Conservation (phyloP, 1,140 invertebrate genomes). For the Zaprionus ornatus region DNA sequence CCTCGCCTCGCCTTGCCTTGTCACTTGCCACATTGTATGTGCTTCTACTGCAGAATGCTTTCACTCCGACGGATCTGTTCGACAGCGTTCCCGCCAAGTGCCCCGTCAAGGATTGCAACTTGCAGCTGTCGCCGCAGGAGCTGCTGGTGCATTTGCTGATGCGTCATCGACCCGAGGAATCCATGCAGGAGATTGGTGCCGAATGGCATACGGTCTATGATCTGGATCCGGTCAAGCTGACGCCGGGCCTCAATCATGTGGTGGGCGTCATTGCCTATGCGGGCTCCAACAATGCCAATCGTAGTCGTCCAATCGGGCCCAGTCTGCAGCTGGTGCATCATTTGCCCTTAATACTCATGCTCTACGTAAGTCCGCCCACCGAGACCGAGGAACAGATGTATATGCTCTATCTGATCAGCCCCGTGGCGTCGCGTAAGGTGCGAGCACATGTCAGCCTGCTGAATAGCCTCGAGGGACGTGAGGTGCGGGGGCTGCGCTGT, state of each 20-base stretch:
- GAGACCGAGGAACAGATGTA: slow-evolving; percentile 31
- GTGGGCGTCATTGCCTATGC: slow-evolving; percentile 46
- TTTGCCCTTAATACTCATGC: slow-evolving; percentile 45
- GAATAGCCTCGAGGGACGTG: background rate
- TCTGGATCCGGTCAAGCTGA: slow-evolving; percentile 37
- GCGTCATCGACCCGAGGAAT: slow-evolving; percentile 47
- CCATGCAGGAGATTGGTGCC: slow-evolving; percentile 42
- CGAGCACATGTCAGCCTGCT: slow-evolving; percentile 40
- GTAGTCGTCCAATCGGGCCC: slow-evolving; percentile 40
- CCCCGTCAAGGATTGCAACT: slow-evolving; percentile 28
- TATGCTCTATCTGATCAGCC: slow-evolving; percentile 50
- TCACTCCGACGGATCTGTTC: slow-evolving; percentile 32
- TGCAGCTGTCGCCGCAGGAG: slow-evolving; percentile 31
- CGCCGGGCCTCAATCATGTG: slow-evolving; percentile 41
- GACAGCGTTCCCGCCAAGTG: slow-evolving; percentile 34
- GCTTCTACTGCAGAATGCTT: slow-evolving; percentile 11
- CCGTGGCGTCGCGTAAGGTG: slow-evolving; percentile 30
- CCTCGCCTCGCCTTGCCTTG: background rate
- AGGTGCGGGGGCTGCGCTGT: slow-evolving; percentile 40
- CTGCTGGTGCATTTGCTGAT: slow-evolving; percentile 50
- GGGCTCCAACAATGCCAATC: slow-evolving; percentile 20
- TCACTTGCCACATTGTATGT: background rate
- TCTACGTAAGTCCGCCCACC: slow-evolving; percentile 37
- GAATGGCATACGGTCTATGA: slow-evolving; percentile 36
- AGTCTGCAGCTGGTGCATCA: slow-evolving; percentile 52